These are phyloP conservation scores for Papilio protenor DNA, from an alignment of 2,888 invertebrate genomes.

Conservation along the genomic window DNA sequence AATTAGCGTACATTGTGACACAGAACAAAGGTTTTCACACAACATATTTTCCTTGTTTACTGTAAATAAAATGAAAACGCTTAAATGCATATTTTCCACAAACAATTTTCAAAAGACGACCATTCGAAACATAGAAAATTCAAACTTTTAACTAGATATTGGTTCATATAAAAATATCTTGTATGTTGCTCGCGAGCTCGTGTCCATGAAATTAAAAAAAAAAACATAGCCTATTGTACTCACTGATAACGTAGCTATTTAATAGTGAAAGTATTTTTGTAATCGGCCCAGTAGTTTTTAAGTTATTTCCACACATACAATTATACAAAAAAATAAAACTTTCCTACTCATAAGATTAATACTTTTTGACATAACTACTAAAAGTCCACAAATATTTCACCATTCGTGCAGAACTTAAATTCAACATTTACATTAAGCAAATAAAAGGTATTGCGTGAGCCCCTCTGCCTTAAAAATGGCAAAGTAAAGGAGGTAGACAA, in stretches of 20 bases:
- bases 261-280: too few species aligned
- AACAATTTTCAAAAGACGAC: not conserved
- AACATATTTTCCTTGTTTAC: not conserved
- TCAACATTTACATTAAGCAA: conserved; percentile 40
- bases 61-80: not conserved
- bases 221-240: too few species aligned
- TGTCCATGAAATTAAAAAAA: too few species aligned
- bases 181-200: too few species aligned
- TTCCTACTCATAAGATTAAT: too few species aligned
- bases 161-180: too few species aligned
- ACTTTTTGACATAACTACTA: too few species aligned
- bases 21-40: not conserved
- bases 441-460: conserved; percentile 47
- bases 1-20: conserved; percentile 31
- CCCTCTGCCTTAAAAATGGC: conserved; percentile 50
- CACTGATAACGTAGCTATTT: too few species aligned
- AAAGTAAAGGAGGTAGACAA: conserved; percentile 58
- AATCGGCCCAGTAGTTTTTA: too few species aligned
- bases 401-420: not conserved
- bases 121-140: not conserved
- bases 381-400: not conserved
- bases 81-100: not conserved
- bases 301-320: too few species aligned
- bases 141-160: not conserved
- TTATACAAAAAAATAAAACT: not conserved